Conservation (phyloP, 1,140 invertebrate species). For the Atta colombica region DNA sequence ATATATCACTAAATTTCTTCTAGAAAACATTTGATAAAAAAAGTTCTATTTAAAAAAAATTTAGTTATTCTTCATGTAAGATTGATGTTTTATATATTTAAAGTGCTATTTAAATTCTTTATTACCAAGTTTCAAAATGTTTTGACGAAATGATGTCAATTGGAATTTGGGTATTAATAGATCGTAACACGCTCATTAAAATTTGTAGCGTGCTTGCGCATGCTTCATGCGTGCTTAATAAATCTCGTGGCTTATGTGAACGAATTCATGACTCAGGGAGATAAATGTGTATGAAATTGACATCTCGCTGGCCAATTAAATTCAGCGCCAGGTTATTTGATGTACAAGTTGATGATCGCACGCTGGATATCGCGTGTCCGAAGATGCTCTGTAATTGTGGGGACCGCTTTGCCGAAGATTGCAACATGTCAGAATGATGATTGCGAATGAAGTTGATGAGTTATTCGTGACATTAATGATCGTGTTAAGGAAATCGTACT, state of each 20-base stretch:
- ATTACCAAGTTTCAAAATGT: not conserved
- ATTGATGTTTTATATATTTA: not conserved
- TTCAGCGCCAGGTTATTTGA: not conserved
- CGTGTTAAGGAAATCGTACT: conserved; percentile 18
- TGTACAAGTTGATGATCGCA: conserved; percentile 10
- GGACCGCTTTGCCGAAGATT: not conserved
- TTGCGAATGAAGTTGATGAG: not conserved
- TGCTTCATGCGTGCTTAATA: conserved; percentile 27
- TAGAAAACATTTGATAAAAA: not conserved
- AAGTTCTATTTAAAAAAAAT: not conserved
- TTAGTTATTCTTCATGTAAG: not conserved
- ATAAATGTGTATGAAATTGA: conserved; percentile 26
- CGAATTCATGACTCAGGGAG: not conserved
- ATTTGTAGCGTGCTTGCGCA: not conserved
- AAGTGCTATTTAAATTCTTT: not conserved
- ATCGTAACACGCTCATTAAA: conserved; percentile 42
- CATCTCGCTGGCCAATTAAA: conserved; percentile 27
- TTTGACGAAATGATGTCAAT: conserved; percentile 14
- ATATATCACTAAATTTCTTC: not conserved
- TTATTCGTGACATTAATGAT: not conserved
- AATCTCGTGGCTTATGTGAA: not conserved
- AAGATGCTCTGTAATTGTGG: conserved; percentile 31
- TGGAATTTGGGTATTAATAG: conserved; percentile 37
- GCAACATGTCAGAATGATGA: not conserved
- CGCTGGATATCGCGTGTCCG: conserved; percentile 10